phyloP scores from a whole-genome alignment of 2,113 vertebrate genomes.

The Zeus faber region DNA sequence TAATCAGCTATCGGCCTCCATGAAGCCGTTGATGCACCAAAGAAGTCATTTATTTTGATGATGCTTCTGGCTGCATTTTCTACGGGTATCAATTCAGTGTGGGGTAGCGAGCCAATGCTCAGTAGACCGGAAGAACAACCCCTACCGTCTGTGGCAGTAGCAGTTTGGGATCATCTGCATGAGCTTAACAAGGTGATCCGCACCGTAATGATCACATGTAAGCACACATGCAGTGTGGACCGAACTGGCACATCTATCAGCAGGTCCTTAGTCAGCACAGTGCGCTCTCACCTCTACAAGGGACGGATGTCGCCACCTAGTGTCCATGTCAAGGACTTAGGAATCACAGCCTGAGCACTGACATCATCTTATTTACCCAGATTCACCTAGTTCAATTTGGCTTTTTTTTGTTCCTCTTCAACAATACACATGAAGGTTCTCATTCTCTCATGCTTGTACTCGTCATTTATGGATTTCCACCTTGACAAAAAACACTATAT shows the following conservation, averaged over 20 bases:
- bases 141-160: too few species aligned
- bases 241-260: constrained; percentile 21
- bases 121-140: too few species aligned
- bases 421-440: background rate
- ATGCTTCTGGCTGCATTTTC: constrained; percentile 12
- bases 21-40: constrained; percentile 19
- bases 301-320: constrained; percentile 60
- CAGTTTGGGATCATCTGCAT: constrained; percentile 31
- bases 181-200: constrained; percentile 55
- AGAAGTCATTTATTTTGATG: constrained; percentile 19
- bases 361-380: constrained; percentile 23
- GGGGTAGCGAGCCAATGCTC: too few species aligned
- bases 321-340: constrained; percentile 32
- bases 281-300: constrained; percentile 24
- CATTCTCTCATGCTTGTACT: too few species aligned
- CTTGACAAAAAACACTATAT: too few species aligned
- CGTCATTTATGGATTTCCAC: too few species aligned
- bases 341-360: constrained; percentile 19
- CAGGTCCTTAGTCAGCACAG: constrained; percentile 63
- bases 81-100: constrained; percentile 24
- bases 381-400: too few species aligned
- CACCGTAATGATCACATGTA: constrained; percentile 46
- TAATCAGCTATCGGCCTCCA: constrained; percentile 7
- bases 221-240: constrained; percentile 46
- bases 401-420: background rate